Conservation (phyloP, 2,888 invertebrate species). For the Dryocosmus kuriphilus region DNA sequence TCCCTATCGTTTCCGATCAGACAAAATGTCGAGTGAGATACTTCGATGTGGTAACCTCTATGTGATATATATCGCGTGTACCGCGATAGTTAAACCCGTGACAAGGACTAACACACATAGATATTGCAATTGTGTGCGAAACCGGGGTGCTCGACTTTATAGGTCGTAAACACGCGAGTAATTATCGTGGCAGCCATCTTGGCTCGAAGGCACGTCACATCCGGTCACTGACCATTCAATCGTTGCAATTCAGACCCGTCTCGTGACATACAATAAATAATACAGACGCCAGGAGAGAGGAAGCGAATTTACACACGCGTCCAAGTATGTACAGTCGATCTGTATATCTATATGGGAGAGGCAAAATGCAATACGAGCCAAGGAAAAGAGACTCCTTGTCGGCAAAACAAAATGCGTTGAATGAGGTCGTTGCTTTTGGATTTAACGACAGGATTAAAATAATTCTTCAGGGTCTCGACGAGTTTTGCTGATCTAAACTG, state of each 20-base stretch:
- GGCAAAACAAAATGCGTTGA: conserved; percentile 12
- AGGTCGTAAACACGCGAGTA: conserved; percentile 71
- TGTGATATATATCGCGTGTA: conserved; percentile 32
- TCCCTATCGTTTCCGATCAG: conserved; percentile 15
- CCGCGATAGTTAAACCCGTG: conserved; percentile 18
- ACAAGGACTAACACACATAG: background rate
- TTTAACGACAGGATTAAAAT: conserved; percentile 47
- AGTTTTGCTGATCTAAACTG: conserved; percentile 52
- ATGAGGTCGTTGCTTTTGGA: conserved; percentile 54
- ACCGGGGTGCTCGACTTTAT: conserved; percentile 58
- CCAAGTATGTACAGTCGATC: background rate
- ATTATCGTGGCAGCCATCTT: conserved; percentile 69
- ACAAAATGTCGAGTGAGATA: conserved; percentile 2
- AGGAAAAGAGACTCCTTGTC: conserved; percentile 46
- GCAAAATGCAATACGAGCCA: conserved; percentile 49
- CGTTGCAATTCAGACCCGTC: conserved; percentile 61
- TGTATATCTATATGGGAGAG: conserved; percentile 14
- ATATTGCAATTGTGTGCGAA: background rate
- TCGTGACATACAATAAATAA: conserved; percentile 63
- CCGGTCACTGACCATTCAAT: conserved; percentile 75
- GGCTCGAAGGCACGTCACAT: conserved; percentile 68
- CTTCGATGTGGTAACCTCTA: background rate
- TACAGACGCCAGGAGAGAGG: conserved; percentile 49
- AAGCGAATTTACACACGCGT: conserved; percentile 1
- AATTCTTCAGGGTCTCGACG: conserved; percentile 25